Evolutionary conservation across 2,888 invertebrate genomes (phyloP), one percentile per base, ranked within the genome.

Genomic region (Eristalis pertinax): DNA sequence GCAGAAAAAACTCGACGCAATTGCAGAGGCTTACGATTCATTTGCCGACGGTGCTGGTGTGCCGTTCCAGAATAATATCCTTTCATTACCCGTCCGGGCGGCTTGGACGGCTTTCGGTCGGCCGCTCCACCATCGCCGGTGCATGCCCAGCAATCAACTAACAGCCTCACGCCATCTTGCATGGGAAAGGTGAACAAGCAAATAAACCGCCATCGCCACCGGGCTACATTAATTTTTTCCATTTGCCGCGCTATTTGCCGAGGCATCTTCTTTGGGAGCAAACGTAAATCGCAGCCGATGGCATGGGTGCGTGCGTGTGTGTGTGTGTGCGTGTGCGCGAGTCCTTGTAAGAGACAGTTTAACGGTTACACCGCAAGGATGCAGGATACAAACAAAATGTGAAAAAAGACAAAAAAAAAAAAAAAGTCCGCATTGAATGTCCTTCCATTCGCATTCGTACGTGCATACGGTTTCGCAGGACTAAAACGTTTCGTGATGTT

Each of bases 401-500:
- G 74, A 87, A 75, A 78, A 78, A 86, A 8, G 10, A 4, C 10
- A 15, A n/a, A n/a, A n/a, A n/a, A n/a, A n/a, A n/a, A n/a, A n/a
- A n/a, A n/a, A 19, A 58, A 32, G 68, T 75, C n/a, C 19, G 50
- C 8, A 19, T 8, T n/a, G 77, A 74, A 70, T 50, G 43, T 70
- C 24, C 41, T 32, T 60, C 29, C 64, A 38, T 60, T 38, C 32
- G 63, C 63, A 76, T 58, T 85, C 67, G 67, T 75, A 70, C 41
- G 68, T 80, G 84, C 84, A 84, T 80, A 76, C 73, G 65, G 60
- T 70, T 80, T 41, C 68, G 73, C 73, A 87, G 84, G 84, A 87
- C 87, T 87, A 87, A 87, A 87, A 87, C 84, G 79, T 87, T 87
- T 84, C 87, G 87, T 87, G 87, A 87, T 78, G 79, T 84, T 84